These are phyloP conservation scores for Crocidura indochinensis DNA, from an alignment of 2,797 vertebrate genomes.

Conservation along the genomic window DNA sequence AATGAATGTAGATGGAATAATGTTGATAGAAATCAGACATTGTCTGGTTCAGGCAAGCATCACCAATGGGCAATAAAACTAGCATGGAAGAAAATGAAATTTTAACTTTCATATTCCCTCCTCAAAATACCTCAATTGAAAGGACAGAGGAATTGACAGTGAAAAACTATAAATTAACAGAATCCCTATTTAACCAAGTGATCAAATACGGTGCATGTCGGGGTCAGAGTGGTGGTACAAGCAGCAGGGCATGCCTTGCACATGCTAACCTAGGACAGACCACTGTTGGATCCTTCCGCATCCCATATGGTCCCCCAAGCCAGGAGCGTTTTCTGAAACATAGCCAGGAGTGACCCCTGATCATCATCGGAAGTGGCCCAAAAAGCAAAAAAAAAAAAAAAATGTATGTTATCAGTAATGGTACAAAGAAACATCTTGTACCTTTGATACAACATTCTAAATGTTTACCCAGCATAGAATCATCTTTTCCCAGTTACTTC, in stretches of 20 bases:
- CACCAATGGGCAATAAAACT: slow-evolving; percentile 31
- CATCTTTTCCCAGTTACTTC: not conserved
- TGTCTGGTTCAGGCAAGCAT: slow-evolving; percentile 7
- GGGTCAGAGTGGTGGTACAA: too few relatives aligned
- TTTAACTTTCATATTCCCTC: slow-evolving; percentile 25
- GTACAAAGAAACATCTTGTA: not conserved
- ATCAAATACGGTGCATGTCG: not conserved
- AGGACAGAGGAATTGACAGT: not conserved
- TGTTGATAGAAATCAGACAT: not conserved
- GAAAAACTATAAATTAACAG: not conserved
- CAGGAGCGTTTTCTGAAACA: too few relatives aligned
- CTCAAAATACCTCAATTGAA: slow-evolving; percentile 42
- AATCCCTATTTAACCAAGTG: not conserved
- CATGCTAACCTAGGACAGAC: too few relatives aligned
- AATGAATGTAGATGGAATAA: slow-evolving; percentile 23
- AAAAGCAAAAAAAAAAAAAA: too few relatives aligned
- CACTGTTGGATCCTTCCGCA: too few relatives aligned
- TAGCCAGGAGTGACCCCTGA: too few relatives aligned
- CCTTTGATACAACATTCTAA: not conserved
- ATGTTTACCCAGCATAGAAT: not conserved
- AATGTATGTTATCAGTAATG: not conserved
- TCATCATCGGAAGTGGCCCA: too few relatives aligned
- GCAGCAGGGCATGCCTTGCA: too few relatives aligned
- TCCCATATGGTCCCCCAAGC: too few relatives aligned
- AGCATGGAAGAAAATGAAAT: not conserved